Evolutionary conservation across 2,888 invertebrate genomes (phyloP).

Genomic region (Scaptomyza polygonia): DNA sequence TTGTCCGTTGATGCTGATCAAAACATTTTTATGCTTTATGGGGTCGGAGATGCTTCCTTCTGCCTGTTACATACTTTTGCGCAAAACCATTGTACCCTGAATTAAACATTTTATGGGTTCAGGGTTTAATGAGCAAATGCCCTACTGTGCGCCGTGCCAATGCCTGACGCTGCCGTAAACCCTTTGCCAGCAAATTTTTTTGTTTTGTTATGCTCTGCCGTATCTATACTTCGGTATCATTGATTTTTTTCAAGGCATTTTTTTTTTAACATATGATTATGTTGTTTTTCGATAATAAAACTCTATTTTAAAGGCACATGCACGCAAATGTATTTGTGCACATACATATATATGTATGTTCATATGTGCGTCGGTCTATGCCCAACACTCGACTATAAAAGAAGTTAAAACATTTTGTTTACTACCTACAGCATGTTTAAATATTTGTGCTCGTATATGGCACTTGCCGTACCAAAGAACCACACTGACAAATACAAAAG

Average conservation of each 20-base stretch:
- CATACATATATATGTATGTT: neutral
- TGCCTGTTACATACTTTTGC: too few species aligned
- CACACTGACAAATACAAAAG: conserved; percentile 12
- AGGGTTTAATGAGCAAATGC: too few species aligned
- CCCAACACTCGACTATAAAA: conserved; percentile 36
- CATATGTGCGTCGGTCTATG: conserved; percentile 6
- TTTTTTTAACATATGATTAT: conserved; percentile 11
- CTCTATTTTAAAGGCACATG: conserved; percentile 18
- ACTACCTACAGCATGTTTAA: conserved; percentile 39
- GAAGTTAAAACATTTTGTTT: conserved; percentile 44
- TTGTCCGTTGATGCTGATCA: too few species aligned
- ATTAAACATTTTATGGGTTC: too few species aligned
- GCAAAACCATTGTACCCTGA: too few species aligned
- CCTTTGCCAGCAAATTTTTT: too few species aligned
- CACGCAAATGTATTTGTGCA: neutral
- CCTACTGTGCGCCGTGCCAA: too few species aligned
- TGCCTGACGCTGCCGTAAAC: too few species aligned
- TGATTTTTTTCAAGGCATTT: conserved; percentile 25
- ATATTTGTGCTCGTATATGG: conserved; percentile 66
- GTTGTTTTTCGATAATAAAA: conserved; percentile 18
- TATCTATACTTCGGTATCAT: conserved; percentile 19
- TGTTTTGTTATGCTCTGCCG: too few species aligned
- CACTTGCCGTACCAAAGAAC: conserved; percentile 59
- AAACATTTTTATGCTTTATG: too few species aligned
- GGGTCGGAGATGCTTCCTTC: too few species aligned